Conservation (phyloP, 1,140 invertebrate species). For the Lasioglossum baleicum region DNA sequence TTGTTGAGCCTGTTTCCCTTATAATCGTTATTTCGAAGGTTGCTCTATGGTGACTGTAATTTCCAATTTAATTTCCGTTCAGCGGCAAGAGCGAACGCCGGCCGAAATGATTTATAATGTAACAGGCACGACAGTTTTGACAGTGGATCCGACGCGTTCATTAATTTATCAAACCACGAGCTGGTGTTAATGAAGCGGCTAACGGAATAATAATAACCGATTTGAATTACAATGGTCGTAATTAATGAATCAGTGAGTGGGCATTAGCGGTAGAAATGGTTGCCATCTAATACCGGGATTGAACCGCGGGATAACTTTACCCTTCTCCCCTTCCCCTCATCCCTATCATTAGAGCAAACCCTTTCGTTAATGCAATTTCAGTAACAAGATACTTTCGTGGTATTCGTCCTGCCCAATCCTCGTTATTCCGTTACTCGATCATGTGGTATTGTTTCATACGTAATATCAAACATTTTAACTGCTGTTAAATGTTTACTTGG, state of each 20-base stretch:
- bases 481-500: no score
- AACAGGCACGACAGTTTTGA: background rate
- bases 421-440: background rate
- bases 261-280: slow-evolving; percentile 7
- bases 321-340: background rate
- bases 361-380: background rate
- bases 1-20: no score
- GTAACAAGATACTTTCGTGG: background rate
- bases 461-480: no score
- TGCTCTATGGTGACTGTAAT: background rate
- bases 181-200: slow-evolving; percentile 1
- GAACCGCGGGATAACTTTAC: background rate
- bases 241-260: slow-evolving; percentile 19
- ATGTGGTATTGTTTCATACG: background rate
- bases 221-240: slow-evolving; percentile 17
- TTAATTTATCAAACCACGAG: slow-evolving; percentile 10
- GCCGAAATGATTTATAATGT: background rate
- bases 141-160: background rate
- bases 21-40: background rate
- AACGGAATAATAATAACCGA: slow-evolving; percentile 13
- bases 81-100: background rate
- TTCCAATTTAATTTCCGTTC: background rate
- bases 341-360: background rate
- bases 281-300: background rate
- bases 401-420: background rate